These are phyloP conservation scores for Tromatobia lineatoria DNA, from an alignment of 2,888 invertebrate genomes.

Conservation along the genomic window DNA sequence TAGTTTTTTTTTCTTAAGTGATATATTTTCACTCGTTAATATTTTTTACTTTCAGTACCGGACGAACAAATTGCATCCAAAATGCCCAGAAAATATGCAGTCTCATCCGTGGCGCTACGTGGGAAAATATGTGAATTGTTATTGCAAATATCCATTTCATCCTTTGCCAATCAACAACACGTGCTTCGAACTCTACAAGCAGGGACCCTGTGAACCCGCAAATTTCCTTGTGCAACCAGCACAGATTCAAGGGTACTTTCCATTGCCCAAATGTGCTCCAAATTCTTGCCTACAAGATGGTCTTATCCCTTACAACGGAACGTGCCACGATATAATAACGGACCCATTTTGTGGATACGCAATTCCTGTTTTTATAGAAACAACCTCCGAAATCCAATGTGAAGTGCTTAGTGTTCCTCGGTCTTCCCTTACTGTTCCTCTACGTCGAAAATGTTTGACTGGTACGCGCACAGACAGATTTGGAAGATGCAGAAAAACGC, in stretches of 20 bases:
- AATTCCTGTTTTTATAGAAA: too few species aligned
- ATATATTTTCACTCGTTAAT: too few species aligned
- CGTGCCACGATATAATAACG: slow-evolving; percentile 86
- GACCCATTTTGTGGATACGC: slow-evolving; percentile 86
- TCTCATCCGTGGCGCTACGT: slow-evolving; percentile 89
- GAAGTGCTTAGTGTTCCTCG: too few species aligned
- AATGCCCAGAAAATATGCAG: slow-evolving; percentile 89
- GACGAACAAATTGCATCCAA: too few species aligned
- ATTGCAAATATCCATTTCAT: slow-evolving; percentile 85
- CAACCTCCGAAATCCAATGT: too few species aligned
- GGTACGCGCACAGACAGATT: too few species aligned
- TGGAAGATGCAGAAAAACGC: too few species aligned
- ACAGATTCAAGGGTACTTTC: slow-evolving; percentile 74
- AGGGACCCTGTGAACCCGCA: slow-evolving; percentile 88
- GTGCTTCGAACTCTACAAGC: slow-evolving; percentile 89
- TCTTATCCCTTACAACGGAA: slow-evolving; percentile 85
- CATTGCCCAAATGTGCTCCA: slow-evolving; percentile 87
- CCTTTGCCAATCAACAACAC: slow-evolving; percentile 88
- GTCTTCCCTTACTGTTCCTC: too few species aligned
- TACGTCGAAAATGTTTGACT: too few species aligned
- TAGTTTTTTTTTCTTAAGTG: too few species aligned
- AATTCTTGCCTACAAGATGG: slow-evolving; percentile 89
- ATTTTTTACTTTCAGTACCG: too few species aligned
- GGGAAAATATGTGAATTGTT: slow-evolving; percentile 88
- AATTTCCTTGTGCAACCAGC: slow-evolving; percentile 86